Base-by-base conservation (phyloP, 2,797 vertebrate genomes). In the Huso huso region DNA sequence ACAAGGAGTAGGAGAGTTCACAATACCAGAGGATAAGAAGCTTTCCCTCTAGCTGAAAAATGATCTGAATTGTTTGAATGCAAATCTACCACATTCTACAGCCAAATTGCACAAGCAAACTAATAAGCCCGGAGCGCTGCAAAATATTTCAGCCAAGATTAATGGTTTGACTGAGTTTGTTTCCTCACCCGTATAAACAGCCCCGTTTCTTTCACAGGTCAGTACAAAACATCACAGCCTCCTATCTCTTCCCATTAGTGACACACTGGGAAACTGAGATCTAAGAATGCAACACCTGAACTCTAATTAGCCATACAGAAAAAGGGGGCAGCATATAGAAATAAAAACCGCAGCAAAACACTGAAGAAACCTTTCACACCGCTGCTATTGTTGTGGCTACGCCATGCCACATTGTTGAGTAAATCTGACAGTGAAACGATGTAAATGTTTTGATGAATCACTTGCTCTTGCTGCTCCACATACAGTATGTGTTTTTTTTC, bases 241-340 rank as follows among this genome's bases (percentile, higher is more conserved):
- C 66, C 37, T 15, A 53, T 52, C 23, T 49, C 61, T 60, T 5
- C n/a, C 9, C 53, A 10, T 73, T 68, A 60, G 61, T 23, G 18
- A 62, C 48, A 37, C 18, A 37, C 8, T 49, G 55, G 13, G 63
- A 68, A 73, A 68, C 50, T 66, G 68, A 69, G 61, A 66, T 10
- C 63, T 55, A 59, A 65, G 51, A 12, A 49, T n/a, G n/a, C 48
- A 73, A 70, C 72, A 68, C 69, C 63, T 68, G 66, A 73, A 61
- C 59, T 64, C 68, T 61, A 70, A 68, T 65, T 70, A 68, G 58
- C 51, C 72, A 66, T 49, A 70, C 8, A 68, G 70, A 55, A 49
- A 13, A 70, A 64, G 68, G 61, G n/a, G 69, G 59, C 67, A 66
- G 52, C 51, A 72, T 66, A 13, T 55, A 69, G 58, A 55, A 23